These are phyloP conservation scores for Globia sparganii DNA, from an alignment of 2,888 invertebrate genomes.

Conservation along the genomic window DNA sequence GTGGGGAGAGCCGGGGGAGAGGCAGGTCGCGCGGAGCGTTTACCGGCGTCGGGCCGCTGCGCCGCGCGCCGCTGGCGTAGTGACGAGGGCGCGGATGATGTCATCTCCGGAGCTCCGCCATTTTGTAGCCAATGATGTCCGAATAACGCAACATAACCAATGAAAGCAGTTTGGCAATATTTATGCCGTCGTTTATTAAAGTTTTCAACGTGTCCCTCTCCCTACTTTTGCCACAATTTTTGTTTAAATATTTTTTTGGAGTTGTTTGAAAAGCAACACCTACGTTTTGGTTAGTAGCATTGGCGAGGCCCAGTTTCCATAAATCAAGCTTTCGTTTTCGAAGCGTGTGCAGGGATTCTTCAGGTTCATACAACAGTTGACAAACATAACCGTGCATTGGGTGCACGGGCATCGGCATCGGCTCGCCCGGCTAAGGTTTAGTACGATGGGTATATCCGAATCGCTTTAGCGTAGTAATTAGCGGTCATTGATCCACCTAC, in stretches of 20 bases:
- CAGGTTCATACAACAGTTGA: neutral
- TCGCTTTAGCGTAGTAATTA: neutral
- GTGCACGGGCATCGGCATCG: neutral
- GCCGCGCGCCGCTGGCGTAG: conserved; percentile 59
- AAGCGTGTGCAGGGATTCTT: neutral
- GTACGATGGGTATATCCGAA: neutral
- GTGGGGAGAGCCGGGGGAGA: conserved; percentile 59
- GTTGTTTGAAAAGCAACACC: neutral
- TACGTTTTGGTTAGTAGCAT: neutral
- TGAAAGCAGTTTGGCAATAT: neutral
- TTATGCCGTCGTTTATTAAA: neutral
- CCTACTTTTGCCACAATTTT: neutral
- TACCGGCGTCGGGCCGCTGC: conserved; percentile 57
- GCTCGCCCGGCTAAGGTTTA: neutral
- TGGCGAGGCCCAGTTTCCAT: neutral
- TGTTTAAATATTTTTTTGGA: neutral
- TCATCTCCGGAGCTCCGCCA: conserved; percentile 81
- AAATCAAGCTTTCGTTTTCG: neutral
- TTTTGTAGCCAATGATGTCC: conserved; percentile 73
- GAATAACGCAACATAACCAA: conserved; percentile 25
- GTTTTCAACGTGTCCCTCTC: neutral
- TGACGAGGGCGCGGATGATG: conserved; percentile 78
- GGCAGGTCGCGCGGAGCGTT: conserved; percentile 62
- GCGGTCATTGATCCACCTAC: neutral
- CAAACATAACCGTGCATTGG: neutral